Base-by-base conservation (phyloP, 2,797 vertebrate genomes). In the Sebastes vulpes region DNA sequence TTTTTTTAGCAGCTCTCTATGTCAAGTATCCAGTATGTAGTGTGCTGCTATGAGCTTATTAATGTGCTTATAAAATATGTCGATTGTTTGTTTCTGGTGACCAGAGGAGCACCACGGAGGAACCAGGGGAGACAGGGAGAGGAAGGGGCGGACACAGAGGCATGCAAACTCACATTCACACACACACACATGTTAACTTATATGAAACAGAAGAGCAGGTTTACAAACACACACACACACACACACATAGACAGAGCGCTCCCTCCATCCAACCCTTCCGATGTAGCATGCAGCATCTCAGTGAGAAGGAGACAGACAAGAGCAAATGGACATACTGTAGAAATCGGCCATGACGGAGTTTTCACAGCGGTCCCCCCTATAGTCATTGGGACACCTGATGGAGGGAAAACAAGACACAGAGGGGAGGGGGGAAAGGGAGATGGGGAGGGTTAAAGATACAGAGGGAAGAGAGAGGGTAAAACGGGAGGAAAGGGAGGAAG, bases 311-410 rank as follows among this genome's bases (percentile, higher is more conserved):
- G 91, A 96, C 93, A 95, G 91, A 91, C 94, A 96, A 96, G 95
- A 95, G 93, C 96, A 97, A 96, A 96, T 97, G 97, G 97, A 99
- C 97, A 97, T 99, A 99, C 98, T 98, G 98, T 98, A 98, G 97
- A 99, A 99, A 97, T 96, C 97, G 96, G 97, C 97, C 97, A 99
- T 98, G 97, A 98, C 98, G 97, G 97, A 98, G 97, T 98, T 98
- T 97, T 99, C 97, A 98, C 98, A 99, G 96, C 96, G 98, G 96
- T 98, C 98, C 96, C 98, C 98, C 95, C 97, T 98, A 98, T 98
- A 99, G 97, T 98, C 98, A 96, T 98, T 99, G 93, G 98, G 98
- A 98, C 98, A 99, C 98, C 98, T 99, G 97, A 96, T 97, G 96
- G 96, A 96, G 97, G 95, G 96, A 97, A 97, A 96, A 97, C 95